Percentiles rank a stretch among this genome's conserved stretches.
Conservation (phyloP, 2,113 vertebrate species). For the Perca schrenkii region DNA sequence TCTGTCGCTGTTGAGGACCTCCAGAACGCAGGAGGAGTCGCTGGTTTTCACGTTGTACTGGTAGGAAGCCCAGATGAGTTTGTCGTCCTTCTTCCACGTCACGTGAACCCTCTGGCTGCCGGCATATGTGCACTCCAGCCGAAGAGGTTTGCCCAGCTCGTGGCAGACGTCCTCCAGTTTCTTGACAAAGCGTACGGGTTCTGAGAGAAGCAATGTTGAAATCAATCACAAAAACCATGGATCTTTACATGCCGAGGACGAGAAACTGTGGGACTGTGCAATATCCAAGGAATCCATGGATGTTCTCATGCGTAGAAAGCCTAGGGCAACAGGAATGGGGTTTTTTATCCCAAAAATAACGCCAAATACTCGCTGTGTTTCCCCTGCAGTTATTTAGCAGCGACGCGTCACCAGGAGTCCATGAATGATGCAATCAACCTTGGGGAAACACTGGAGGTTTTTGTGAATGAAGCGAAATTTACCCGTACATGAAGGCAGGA, state of each 20-base stretch:
- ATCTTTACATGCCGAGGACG: slow-evolving; percentile 2
- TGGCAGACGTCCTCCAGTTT: slow-evolving; percentile 84
- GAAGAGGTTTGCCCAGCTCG: slow-evolving; percentile 53
- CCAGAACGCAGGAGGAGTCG: slow-evolving; percentile 85
- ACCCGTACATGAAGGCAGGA: background rate
- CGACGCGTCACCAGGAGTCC: too few species aligned
- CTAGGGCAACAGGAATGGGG: too few species aligned
- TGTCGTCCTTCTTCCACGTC: slow-evolving; percentile 89
- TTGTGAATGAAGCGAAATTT: slow-evolving; percentile 3
- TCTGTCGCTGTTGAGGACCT: slow-evolving; percentile 85
- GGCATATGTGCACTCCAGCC: slow-evolving; percentile 51
- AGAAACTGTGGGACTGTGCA: background rate
- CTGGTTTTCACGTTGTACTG: slow-evolving; percentile 75
- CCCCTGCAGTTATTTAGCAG: too few species aligned
- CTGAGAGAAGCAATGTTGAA: slow-evolving; percentile 54
- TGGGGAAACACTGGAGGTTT: too few species aligned
- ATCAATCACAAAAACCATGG: slow-evolving; percentile 18
- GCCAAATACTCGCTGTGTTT: too few species aligned
- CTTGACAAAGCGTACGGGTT: slow-evolving; percentile 63
- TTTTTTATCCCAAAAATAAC: too few species aligned
- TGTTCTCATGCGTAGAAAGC: background rate
- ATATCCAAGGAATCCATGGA: background rate
- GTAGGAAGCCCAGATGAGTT: slow-evolving; percentile 85
- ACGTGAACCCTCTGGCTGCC: slow-evolving; percentile 88
- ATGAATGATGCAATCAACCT: too few species aligned